Evolutionary conservation across 2,113 vertebrate species (phyloP).

Genomic region (Taxidea taxus): DNA sequence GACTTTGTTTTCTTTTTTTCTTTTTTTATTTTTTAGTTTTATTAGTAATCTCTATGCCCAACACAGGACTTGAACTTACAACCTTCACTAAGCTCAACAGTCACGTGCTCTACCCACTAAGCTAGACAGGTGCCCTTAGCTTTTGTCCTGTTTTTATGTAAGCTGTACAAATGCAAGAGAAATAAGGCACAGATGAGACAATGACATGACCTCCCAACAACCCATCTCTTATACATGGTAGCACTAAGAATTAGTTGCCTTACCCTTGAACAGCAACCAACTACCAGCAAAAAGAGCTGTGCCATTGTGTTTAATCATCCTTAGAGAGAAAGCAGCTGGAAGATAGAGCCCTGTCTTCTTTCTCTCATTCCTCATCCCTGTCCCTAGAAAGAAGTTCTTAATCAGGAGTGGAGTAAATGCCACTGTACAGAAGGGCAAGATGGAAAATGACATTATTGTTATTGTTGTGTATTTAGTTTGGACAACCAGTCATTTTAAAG

Average conservation of each 20-base stretch:
- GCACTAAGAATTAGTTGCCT: background rate
- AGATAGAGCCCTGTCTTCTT: background rate
- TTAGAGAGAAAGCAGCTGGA: background rate
- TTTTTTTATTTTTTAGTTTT: background rate
- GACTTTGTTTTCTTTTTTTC: background rate
- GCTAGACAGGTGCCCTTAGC: background rate
- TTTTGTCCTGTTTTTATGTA: background rate
- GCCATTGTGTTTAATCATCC: background rate
- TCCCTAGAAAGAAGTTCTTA: background rate
- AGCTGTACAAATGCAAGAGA: background rate
- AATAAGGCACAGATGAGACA: background rate
- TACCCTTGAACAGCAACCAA: background rate
- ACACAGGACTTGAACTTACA: background rate
- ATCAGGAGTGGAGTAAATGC: background rate
- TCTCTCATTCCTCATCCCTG: background rate
- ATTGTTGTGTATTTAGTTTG: background rate
- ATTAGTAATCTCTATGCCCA: background rate
- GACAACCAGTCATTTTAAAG: background rate
- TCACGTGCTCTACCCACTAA: background rate
- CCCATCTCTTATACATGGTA: background rate
- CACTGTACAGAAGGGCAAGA: background rate
- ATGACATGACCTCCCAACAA: background rate
- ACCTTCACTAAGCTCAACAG: background rate
- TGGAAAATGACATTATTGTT: background rate
- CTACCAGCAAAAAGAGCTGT: background rate